Evolutionary conservation across 2,888 invertebrate species (phyloP).

Genomic region (Theretra japonica): DNA sequence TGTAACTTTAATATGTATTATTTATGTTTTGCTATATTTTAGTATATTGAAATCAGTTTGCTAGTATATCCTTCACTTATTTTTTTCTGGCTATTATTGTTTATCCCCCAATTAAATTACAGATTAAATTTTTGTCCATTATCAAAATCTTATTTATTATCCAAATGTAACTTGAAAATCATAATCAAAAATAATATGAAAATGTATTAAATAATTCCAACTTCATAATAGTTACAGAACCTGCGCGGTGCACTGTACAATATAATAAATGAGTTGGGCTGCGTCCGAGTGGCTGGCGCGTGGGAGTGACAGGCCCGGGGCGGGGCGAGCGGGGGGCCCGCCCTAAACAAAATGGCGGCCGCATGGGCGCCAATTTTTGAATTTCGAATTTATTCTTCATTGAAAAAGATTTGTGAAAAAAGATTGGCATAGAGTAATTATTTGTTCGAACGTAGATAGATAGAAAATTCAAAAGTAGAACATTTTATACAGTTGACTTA

Average conservation of each 20-base stretch:
- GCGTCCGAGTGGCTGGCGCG: slow-evolving; percentile 78
- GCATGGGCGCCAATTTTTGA: slow-evolving; percentile 85
- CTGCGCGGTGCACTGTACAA: slow-evolving; percentile 71
- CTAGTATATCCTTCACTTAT: neutral
- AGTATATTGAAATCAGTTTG: no score
- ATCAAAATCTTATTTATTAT: neutral
- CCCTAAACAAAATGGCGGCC: slow-evolving; percentile 86
- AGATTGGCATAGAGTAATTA: neutral
- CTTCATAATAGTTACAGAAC: slow-evolving; percentile 48
- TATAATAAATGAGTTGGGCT: slow-evolving; percentile 83
- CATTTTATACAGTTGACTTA: neutral
- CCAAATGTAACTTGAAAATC: neutral
- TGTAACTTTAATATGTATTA: no score
- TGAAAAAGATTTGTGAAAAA: slow-evolving; percentile 6
- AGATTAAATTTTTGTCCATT: neutral
- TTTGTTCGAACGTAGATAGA: neutral
- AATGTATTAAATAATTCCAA: neutral
- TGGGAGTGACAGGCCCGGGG: slow-evolving; percentile 81
- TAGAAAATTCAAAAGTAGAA: neutral
- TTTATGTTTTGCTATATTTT: no score
- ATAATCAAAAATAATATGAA: neutral
- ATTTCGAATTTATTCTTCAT: slow-evolving; percentile 45
- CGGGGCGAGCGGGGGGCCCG: slow-evolving; percentile 81
- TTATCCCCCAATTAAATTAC: neutral
- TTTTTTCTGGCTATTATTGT: no score